Conservation (phyloP, 2,888 invertebrate genomes). For the Dysmachus trigonus region DNA sequence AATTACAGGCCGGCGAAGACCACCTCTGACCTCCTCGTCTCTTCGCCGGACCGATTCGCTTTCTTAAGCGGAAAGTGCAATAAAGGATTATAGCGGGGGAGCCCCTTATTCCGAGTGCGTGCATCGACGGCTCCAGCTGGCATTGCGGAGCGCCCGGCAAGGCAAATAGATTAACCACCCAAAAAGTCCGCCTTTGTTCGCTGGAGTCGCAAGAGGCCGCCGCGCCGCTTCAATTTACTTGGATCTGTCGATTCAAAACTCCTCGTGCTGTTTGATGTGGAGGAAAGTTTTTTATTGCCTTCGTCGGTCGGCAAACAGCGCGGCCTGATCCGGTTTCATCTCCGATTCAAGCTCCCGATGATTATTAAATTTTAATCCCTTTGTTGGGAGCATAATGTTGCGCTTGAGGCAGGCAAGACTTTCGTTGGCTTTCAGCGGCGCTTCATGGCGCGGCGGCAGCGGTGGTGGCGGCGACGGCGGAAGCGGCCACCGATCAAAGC, state of each 20-base stretch:
- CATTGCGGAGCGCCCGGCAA: not conserved
- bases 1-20: constrained; percentile 10
- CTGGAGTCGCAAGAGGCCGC: not conserved
- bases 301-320: constrained; percentile 20
- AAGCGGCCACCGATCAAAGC: not conserved
- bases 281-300: constrained; percentile 33
- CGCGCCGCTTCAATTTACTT: constrained; percentile 7
- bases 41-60: not conserved
- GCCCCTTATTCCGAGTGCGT: constrained; percentile 1
- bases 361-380: constrained; percentile 45
- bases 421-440: not conserved
- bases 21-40: constrained; percentile 22
- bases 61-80: constrained; percentile 25
- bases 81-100: constrained; percentile 12
- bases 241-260: constrained; percentile 27
- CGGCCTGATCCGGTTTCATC: constrained; percentile 37
- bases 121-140: not conserved
- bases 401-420: not conserved
- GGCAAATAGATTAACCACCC: constrained; percentile 38
- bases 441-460: too few relatives aligned
- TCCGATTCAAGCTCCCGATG: constrained; percentile 33
- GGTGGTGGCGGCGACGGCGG: too few relatives aligned
- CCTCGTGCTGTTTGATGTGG: constrained; percentile 25
- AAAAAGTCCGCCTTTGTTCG: constrained; percentile 26
- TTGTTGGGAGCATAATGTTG: constrained; percentile 24